A percentile compares a stretch with the other conserved stretches of the same genome.
phyloP scores from a whole-genome alignment of 2,888 invertebrate genomes.

The Aelia acuminata region DNA sequence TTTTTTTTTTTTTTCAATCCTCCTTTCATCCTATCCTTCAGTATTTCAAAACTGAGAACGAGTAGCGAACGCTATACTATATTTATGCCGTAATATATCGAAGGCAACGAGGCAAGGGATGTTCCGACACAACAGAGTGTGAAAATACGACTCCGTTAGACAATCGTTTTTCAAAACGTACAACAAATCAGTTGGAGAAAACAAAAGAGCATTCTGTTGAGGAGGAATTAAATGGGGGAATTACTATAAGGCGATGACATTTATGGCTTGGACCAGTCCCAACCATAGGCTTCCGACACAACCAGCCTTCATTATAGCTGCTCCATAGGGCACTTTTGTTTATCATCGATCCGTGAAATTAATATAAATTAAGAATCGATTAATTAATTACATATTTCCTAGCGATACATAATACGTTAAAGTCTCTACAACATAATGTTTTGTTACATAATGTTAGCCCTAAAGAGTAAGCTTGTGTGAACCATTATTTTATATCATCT shows the following conservation, averaged over 20 bases:
- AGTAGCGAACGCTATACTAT: background rate
- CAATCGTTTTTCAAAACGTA: slow-evolving; percentile 31
- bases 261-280: slow-evolving; percentile 21
- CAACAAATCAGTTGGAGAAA: slow-evolving; percentile 2
- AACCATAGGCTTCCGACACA: background rate
- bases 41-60: too few relatives aligned
- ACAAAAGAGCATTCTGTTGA: slow-evolving; percentile 35
- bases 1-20: background rate
- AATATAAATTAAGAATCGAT: background rate
- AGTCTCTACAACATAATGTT: too few relatives aligned
- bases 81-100: slow-evolving; percentile 9
- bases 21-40: background rate
- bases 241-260: slow-evolving; percentile 42
- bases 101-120: background rate
- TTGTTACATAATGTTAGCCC: too few relatives aligned
- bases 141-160: background rate
- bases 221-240: slow-evolving; percentile 12
- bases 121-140: background rate
- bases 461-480: too few relatives aligned
- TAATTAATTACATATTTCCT: too few relatives aligned
- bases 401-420: too few relatives aligned
- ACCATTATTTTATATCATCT: too few relatives aligned
- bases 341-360: background rate
- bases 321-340: background rate
- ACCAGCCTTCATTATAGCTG: background rate